Conservation (phyloP, 2,888 invertebrate species). For the Ischnura elegans region DNA sequence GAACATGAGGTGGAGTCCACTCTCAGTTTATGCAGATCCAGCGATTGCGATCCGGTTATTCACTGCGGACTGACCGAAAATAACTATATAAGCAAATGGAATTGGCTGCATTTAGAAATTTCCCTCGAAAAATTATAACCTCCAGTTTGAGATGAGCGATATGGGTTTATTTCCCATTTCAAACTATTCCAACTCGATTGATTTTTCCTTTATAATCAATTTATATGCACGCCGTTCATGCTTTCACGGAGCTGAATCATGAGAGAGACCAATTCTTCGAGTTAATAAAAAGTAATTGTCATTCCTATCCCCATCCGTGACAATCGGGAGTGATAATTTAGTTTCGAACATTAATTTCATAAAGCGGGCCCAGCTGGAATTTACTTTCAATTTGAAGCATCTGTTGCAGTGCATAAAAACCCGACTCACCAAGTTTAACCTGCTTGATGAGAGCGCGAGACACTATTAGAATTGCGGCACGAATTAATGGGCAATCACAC, state of each 20-base stretch:
- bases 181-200: background rate
- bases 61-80: background rate
- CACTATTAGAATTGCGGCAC: background rate
- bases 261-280: background rate
- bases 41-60: background rate
- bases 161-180: background rate
- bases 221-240: background rate
- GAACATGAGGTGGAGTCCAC: background rate
- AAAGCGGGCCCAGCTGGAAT: no score
- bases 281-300: no score
- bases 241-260: background rate
- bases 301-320: no score
- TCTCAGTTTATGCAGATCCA: slow-evolving; percentile 12
- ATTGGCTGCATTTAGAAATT: background rate
- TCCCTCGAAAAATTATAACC: background rate
- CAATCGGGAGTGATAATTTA: no score
- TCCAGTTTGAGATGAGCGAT: background rate
- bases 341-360: no score
- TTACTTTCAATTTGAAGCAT: no score
- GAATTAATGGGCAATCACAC: background rate
- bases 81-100: background rate
- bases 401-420: no score
- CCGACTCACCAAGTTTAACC: no score
- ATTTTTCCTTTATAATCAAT: background rate
- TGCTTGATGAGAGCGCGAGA: no score